Conservation (phyloP, 1,140 invertebrate species). For the Pachypeltis micranthus region DNA sequence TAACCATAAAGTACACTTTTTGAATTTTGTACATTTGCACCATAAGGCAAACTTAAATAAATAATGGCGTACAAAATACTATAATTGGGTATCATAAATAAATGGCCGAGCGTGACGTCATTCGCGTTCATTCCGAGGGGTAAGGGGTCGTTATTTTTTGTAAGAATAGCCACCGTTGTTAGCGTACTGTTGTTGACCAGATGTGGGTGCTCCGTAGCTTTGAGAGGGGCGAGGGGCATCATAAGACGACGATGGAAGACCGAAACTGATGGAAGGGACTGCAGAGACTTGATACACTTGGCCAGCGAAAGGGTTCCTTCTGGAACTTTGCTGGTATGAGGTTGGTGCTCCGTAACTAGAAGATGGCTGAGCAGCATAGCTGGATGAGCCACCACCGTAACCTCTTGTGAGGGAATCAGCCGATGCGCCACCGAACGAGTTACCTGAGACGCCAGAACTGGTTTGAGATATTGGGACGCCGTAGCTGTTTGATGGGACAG, state of each 20-base stretch:
- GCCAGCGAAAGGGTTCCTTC: constrained; percentile 14
- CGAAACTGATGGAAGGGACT: constrained; percentile 2
- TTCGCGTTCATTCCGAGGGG: too few species aligned
- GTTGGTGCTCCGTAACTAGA: constrained; percentile 18
- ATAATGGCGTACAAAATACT: background rate
- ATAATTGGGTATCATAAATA: background rate
- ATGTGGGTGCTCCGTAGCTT: constrained; percentile 11
- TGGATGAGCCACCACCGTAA: background rate
- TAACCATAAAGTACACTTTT: too few species aligned
- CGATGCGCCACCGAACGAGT: too few species aligned
- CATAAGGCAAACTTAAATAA: background rate
- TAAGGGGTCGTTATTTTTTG: background rate
- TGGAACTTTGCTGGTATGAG: background rate
- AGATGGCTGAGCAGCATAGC: background rate
- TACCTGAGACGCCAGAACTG: constrained; percentile 14
- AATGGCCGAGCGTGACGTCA: background rate
- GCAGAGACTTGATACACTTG: constrained; percentile 16
- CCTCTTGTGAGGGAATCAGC: too few species aligned
- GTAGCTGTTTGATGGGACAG: constrained; percentile 16
- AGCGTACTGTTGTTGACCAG: constrained; percentile 4
- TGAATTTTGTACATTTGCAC: background rate
- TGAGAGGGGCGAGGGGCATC: background rate
- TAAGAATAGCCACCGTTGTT: constrained; percentile 16
- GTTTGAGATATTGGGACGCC: constrained; percentile 2
- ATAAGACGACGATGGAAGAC: constrained; percentile 6